These are phyloP conservation scores for Drosophila eugracilis DNA, from an alignment of 1,140 invertebrate species.

Conservation along the genomic window DNA sequence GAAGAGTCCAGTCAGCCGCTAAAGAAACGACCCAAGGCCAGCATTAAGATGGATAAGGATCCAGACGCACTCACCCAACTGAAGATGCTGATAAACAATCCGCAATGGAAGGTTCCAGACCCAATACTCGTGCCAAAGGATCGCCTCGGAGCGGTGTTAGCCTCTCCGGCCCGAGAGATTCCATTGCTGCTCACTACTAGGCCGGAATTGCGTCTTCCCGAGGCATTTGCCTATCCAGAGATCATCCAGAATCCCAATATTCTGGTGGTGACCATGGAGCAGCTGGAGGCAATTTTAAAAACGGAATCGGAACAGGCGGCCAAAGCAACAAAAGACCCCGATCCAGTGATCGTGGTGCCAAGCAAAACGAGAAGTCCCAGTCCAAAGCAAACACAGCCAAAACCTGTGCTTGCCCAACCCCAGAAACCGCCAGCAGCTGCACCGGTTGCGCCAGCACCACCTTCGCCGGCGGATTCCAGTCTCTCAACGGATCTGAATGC, in stretches of 20 bases:
- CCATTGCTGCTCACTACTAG: constrained; percentile 89
- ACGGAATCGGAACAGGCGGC: constrained; percentile 85
- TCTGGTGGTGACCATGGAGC: constrained; percentile 90
- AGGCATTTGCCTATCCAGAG: constrained; percentile 89
- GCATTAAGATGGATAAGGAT: constrained; percentile 85
- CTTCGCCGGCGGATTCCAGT: constrained; percentile 77
- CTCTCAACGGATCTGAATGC: constrained; percentile 88
- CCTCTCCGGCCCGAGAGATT: constrained; percentile 90
- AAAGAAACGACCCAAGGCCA: constrained; percentile 85
- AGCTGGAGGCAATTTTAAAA: constrained; percentile 90
- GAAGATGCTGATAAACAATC: constrained; percentile 89
- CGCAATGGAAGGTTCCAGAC: constrained; percentile 91
- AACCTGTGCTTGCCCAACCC: constrained; percentile 19
- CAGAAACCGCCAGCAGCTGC: constrained; percentile 22
- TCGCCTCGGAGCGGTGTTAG: constrained; percentile 89
- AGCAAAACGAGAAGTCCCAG: constrained; percentile 49
- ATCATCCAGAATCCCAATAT: constrained; percentile 91
- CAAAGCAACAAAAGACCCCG: constrained; percentile 42
- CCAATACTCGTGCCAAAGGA: constrained; percentile 92
- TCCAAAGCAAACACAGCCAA: constrained; percentile 39
- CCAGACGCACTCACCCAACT: constrained; percentile 90
- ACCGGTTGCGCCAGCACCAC: constrained; percentile 33
- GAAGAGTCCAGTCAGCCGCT: constrained; percentile 87
- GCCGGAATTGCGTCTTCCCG: constrained; percentile 89
- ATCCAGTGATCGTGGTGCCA: constrained; percentile 21